Base-by-base conservation (phyloP, 2,113 vertebrate genomes). In the Varanus salvator region DNA sequence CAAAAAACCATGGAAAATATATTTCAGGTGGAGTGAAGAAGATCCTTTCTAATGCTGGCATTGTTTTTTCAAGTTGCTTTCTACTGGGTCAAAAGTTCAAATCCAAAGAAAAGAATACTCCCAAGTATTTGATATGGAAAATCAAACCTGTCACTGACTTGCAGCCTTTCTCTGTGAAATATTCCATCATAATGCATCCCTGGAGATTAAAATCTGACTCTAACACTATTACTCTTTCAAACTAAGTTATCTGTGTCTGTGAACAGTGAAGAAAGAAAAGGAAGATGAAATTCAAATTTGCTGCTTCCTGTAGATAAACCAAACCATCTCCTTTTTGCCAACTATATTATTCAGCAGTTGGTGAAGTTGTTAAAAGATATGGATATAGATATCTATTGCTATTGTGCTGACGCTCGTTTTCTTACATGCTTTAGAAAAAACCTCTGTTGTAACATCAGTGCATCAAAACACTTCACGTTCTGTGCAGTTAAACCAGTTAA, bases 401-500 rank as follows among this genome's bases (percentile, higher is more conserved):
- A 52, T 52, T 76, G 38, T 68, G 77, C 86, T 89, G 68, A 5
- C 88, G 84, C 89, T 92, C 86, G 12, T 93, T 50, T 48, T 88
- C 81, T 90, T 76, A 93, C 90, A 1, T 21, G 5, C 12, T 38
- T 48, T 29, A 68, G 38, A 44, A 60, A 69, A 84, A 69, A 66
- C 8, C 25, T 91, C 87, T 1, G 34, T 75, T 76, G 19, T 84
- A 83, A 0, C 88, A 81, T 91, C 90, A n/a, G 82, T 90, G 66
- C 93, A 83, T 25, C 5, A 90, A n/a, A 81, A 88, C 88, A 57
- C 89, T 94, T 91, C 92, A 87, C 84, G 50, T 92, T 89, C 0
- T 14, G 64, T 92, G 91, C 91, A 89, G 87, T 91, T 80, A 78
- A 60, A 94, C 85, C 96, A 89, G 88, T 96, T 96, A 94, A 95